Conservation (phyloP, 2,797 vertebrate species). For the Lutra lutra region DNA sequence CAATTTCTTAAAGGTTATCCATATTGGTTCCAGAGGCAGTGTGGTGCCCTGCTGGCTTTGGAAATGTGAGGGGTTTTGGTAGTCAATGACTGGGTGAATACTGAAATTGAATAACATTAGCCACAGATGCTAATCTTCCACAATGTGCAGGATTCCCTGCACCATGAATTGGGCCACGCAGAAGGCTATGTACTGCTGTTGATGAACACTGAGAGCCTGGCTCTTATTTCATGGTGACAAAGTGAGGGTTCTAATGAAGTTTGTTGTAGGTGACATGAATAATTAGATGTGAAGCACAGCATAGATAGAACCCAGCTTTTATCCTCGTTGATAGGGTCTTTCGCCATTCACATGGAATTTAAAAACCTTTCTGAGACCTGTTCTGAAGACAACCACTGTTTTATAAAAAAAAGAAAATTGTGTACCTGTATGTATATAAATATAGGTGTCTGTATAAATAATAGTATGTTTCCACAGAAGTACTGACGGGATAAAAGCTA, state of each 20-base stretch:
- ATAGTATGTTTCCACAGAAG: not conserved
- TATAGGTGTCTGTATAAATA: not conserved
- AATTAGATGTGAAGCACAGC: not conserved
- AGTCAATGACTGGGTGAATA: not conserved
- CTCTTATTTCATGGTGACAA: not conserved
- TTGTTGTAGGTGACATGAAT: not conserved
- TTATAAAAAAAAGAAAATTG: not conserved
- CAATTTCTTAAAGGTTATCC: not conserved
- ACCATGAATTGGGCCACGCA: not conserved
- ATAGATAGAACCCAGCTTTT: not conserved
- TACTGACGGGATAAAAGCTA: constrained; percentile 24
- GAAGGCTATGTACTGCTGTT: not conserved
- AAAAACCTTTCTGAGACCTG: not conserved
- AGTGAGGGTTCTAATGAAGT: not conserved
- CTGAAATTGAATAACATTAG: not conserved
- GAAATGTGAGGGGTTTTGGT: not conserved
- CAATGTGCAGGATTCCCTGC: not conserved
- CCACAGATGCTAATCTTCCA: not conserved
- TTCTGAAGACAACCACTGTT: not conserved
- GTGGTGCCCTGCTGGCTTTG: not conserved
- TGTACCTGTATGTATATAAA: not conserved
- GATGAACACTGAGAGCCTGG: not conserved
- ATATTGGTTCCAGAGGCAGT: not conserved
- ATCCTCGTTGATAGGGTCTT: constrained; percentile 14
- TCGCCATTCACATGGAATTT: not conserved